Percentiles rank a stretch among this genome's conserved stretches.
Conservation (phyloP, 1,140 invertebrate species). For the Drosophila ananassae region DNA sequence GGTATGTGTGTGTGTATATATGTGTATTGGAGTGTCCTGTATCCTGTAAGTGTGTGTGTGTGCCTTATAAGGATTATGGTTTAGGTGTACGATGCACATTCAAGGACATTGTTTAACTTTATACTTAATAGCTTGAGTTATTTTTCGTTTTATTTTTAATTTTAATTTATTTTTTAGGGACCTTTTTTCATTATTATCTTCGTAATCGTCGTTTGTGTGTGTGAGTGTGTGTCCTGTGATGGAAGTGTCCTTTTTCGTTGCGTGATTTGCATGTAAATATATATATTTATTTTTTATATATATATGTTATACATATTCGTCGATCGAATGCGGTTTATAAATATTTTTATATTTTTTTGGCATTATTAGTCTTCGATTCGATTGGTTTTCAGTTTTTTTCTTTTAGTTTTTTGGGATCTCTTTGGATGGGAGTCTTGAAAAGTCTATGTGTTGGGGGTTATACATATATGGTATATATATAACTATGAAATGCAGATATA, state of each 20-base stretch:
- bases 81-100: slow-evolving; percentile 55
- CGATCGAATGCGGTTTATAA: slow-evolving; percentile 36
- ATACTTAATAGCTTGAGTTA: slow-evolving; percentile 39
- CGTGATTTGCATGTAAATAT: slow-evolving; percentile 49
- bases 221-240: slow-evolving; percentile 24
- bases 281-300: slow-evolving; percentile 6
- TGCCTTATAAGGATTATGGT: slow-evolving; percentile 72
- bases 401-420: background rate
- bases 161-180: slow-evolving; percentile 18
- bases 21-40: slow-evolving; percentile 12
- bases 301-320: slow-evolving; percentile 49
- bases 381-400: background rate
- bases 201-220: slow-evolving; percentile 35
- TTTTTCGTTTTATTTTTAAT: slow-evolving; percentile 7
- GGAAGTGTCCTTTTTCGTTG: slow-evolving; percentile 22
- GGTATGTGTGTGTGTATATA: slow-evolving; percentile 9
- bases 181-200: slow-evolving; percentile 36
- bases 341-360: slow-evolving; percentile 40
- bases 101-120: slow-evolving; percentile 41
- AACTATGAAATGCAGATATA: slow-evolving; percentile 4
- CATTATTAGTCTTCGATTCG: slow-evolving; percentile 19
- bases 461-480: background rate
- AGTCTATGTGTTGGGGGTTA: slow-evolving; percentile 1
- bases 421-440: background rate
- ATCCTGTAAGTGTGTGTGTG: slow-evolving; percentile 21